Conservation (phyloP, 2,797 vertebrate genomes). For the Pteronotus mesoamericanus region DNA sequence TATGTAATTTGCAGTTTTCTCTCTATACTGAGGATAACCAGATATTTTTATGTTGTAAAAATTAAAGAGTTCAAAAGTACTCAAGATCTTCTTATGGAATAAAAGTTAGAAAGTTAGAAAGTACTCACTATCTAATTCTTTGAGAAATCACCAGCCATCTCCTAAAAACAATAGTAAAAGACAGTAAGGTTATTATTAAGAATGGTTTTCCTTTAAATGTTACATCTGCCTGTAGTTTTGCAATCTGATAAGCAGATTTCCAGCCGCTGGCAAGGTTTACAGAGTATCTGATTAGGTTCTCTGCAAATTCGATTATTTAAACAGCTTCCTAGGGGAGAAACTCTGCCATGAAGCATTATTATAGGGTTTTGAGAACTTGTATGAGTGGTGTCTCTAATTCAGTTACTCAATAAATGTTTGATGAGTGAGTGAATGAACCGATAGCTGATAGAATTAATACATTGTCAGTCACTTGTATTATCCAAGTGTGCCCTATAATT, state of each 20-base stretch:
- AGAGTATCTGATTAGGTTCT: neutral
- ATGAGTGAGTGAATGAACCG: neutral
- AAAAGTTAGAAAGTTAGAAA: neutral
- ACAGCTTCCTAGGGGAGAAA: constrained; percentile 3
- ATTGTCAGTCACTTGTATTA: neutral
- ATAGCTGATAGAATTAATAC: neutral
- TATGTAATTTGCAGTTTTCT: neutral
- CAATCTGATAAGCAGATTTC: constrained; percentile 45
- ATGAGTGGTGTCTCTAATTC: neutral
- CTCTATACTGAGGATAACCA: neutral
- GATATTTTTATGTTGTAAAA: neutral
- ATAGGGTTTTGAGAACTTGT: neutral
- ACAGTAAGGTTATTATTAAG: neutral
- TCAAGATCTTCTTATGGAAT: neutral
- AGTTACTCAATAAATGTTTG: neutral
- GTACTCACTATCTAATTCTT: neutral
- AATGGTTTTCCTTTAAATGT: constrained; percentile 27
- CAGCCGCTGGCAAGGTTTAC: constrained; percentile 3
- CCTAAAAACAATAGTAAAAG: neutral
- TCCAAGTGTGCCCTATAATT: neutral
- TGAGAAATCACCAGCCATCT: neutral
- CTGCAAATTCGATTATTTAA: constrained; percentile 37
- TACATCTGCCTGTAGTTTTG: neutral
- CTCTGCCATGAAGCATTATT: constrained; percentile 15
- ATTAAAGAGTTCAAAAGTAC: neutral